These are phyloP conservation scores for Tetranychus urticae DNA, from an alignment of 1,140 invertebrate species.

Conservation along the genomic window DNA sequence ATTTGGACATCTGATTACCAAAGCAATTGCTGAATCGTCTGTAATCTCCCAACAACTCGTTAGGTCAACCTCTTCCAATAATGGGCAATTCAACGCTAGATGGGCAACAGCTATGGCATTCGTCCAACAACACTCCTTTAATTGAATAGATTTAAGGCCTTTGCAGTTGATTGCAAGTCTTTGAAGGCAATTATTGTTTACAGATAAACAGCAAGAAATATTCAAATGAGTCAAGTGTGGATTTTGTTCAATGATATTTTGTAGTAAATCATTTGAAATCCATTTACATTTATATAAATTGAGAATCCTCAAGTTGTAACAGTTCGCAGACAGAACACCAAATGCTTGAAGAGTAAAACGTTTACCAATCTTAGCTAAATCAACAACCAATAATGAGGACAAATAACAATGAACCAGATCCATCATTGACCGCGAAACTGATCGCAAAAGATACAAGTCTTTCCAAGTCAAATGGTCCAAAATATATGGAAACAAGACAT, in stretches of 20 bases:
- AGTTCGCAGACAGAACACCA: constrained; percentile 2
- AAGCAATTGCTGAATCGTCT: constrained; percentile 17
- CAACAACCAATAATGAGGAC: constrained; percentile 1
- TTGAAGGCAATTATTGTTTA: constrained; percentile 17
- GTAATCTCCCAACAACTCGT: constrained; percentile 22
- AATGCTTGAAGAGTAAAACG: constrained; percentile 3
- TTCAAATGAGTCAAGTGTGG: constrained; percentile 15
- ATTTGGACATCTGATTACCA: constrained; percentile 16
- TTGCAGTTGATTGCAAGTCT: constrained; percentile 15
- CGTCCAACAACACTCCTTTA: constrained; percentile 21
- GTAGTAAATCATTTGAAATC: constrained; percentile 17
- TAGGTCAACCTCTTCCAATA: constrained; percentile 18
- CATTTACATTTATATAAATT: constrained; percentile 19
- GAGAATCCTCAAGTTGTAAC: constrained; percentile 7
- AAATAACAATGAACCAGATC: constrained; percentile 9
- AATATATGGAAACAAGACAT: constrained; percentile 11
- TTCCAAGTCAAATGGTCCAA: constrained; percentile 4
- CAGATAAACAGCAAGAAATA: constrained; percentile 17
- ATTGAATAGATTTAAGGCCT: constrained; percentile 13
- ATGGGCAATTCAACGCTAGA: constrained; percentile 14
- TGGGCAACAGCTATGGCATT: constrained; percentile 16
- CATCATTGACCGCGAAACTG: constrained; percentile 1
- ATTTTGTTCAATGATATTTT: constrained; percentile 17
- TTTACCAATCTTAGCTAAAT: constrained; percentile 2
- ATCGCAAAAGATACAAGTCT: constrained; percentile 10